Conservation (phyloP, 1,140 invertebrate species). For the Batillaria attramentaria region DNA sequence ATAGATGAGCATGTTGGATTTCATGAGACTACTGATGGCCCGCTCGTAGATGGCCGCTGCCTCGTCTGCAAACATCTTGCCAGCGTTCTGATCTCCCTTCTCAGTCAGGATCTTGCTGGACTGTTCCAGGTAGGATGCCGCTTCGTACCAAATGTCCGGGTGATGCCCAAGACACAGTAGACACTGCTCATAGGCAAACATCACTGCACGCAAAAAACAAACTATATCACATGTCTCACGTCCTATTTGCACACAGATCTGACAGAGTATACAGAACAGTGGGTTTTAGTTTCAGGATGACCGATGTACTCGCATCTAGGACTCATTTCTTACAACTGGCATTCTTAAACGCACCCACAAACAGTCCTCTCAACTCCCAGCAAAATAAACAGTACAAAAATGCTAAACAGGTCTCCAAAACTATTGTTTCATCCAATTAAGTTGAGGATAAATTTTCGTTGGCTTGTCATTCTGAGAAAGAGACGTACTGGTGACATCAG, state of each 20-base stretch:
- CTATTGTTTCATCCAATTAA: too few relatives aligned
- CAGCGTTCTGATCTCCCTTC: conserved; percentile 94
- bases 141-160: conserved; percentile 99
- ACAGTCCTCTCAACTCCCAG: too few relatives aligned
- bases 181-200: conserved; percentile 99
- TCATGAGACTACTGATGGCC: conserved; percentile 85
- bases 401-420: too few relatives aligned
- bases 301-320: too few relatives aligned
- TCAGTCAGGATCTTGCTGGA: conserved; percentile 93
- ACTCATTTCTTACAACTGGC: too few relatives aligned
- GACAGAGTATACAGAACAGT: neutral
- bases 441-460: too few relatives aligned
- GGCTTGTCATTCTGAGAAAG: too few relatives aligned
- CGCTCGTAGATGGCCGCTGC: conserved; percentile 94
- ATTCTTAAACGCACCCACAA: too few relatives aligned
- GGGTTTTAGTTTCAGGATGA: too few relatives aligned
- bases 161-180: conserved; percentile 96
- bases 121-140: conserved; percentile 94
- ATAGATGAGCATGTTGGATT: conserved; percentile 93
- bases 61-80: conserved; percentile 94
- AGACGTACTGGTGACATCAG: too few relatives aligned
- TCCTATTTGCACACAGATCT: neutral
- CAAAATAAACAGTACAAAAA: too few relatives aligned
- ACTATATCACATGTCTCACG: conserved; percentile 7
- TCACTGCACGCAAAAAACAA: conserved; percentile 77